Base-by-base conservation (phyloP, 2,888 invertebrate genomes). In the Mamestra brassicae region DNA sequence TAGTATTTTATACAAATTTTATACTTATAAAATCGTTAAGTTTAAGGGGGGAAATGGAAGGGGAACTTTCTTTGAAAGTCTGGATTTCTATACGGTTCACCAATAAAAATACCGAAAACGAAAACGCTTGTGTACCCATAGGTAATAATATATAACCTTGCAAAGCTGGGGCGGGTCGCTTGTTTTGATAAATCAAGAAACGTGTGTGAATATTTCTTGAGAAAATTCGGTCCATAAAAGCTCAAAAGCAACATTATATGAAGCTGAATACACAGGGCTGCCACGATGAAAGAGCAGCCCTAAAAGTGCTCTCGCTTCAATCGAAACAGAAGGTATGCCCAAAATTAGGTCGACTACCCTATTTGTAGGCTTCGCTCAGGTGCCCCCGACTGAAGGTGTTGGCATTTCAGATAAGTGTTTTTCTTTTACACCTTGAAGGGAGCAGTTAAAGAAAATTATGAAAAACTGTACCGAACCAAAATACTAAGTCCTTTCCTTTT, bases 311-410 rank as follows among this genome's bases (percentile, higher is more conserved):
- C 54, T 83, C 54, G 36, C 36, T 71, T 52, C 4, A 71, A 68
- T 83, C 55, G 62, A 83, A 71, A 68, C 62, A 36, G 50, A 61
- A 76, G 66, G 57, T 45, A 66, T 55, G 57, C 38, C 67, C 34
- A 67, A 76, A 80, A 76, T 83, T 83, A 83, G 80, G 69, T 83
- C 72, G 76, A 58, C 38, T 67, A 63, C 61, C 63, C 70, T 72
- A 82, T 85, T 82, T 78, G 74, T 81, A 71, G 65, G 74, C 5
- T 80, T 60, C 65, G 64, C 68, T 64, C 52, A 81, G 70, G 72
- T 81, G 52, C 58, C 26, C 34, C 42, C 8, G 50, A 8, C 50
- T 71, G 45, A 36, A 76, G 65, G 58, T 73, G 62, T 73, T 77
- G 67, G 60, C 78, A 77, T 77, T 81, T 77, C 7, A 71, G 47